Evolutionary conservation across 2,797 vertebrate genomes (phyloP).

Genomic region (Pseudotriccus pelzelni): DNA sequence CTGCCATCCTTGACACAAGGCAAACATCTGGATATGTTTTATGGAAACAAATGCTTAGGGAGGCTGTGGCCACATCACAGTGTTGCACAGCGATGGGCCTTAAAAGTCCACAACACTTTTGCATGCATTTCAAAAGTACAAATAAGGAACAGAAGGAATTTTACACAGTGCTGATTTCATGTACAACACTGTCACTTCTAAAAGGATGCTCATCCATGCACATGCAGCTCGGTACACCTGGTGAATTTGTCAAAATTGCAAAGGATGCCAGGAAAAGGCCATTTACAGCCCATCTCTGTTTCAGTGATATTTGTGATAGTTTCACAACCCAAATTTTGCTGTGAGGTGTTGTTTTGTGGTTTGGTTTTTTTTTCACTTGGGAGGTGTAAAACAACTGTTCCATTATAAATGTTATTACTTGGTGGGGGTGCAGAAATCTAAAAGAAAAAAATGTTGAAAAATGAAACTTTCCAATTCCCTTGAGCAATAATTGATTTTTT

Average conservation of each 20-base stretch:
- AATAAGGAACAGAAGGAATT: not conserved
- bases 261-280: not conserved
- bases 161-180: not conserved
- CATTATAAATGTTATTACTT: not conserved
- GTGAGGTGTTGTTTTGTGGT: not conserved
- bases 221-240: not conserved
- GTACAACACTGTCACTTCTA: not conserved
- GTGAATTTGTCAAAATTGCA: not conserved
- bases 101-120: not conserved
- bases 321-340: not conserved
- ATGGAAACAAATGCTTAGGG: not conserved
- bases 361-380: not conserved
- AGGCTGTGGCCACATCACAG: fast-evolving
- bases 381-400: not conserved
- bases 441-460: not conserved
- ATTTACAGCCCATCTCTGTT: not conserved
- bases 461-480: not conserved
- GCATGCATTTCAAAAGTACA: not conserved
- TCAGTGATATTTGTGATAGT: not conserved
- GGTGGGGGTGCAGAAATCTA: not conserved
- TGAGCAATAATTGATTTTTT: not conserved
- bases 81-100: not conserved
- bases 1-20: not conserved
- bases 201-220: not conserved
- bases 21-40: not conserved